phyloP scores from a whole-genome alignment of 2,113 vertebrate species.

The Cebidichthys violaceus region DNA sequence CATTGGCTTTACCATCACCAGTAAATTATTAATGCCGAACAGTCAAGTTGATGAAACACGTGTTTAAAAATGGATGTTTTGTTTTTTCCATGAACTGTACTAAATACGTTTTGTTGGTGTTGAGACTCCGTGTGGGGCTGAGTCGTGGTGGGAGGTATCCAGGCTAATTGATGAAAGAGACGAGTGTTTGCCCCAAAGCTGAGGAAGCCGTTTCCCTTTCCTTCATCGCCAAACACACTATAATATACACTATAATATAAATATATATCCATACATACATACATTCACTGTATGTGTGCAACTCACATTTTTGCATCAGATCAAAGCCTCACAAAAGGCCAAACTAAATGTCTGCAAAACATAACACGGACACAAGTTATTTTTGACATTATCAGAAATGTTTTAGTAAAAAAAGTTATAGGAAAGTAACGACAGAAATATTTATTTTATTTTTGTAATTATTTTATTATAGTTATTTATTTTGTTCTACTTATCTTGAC shows the following conservation, averaged over 20 bases:
- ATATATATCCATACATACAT: no score
- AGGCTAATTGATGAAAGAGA: constrained; percentile 73
- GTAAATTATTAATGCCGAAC: constrained; percentile 77
- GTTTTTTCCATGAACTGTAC: constrained; percentile 69
- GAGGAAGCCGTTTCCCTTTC: constrained; percentile 66
- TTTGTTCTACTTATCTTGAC: background rate
- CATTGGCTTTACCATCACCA: constrained; percentile 47
- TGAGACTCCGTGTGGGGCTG: constrained; percentile 53
- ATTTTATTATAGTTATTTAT: background rate
- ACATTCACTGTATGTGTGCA: no score
- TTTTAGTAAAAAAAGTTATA: background rate
- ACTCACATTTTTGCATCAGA: constrained; percentile 46
- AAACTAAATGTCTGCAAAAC: background rate
- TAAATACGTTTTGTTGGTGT: constrained; percentile 58
- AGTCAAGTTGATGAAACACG: constrained; percentile 66
- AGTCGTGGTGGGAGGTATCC: constrained; percentile 78
- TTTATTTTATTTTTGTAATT: background rate
- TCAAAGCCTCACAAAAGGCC: constrained; percentile 59
- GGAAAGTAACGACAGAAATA: background rate
- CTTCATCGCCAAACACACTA: constrained; percentile 45
- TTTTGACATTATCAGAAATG: constrained; percentile 1
- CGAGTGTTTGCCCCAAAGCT: constrained; percentile 66
- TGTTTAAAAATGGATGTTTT: constrained; percentile 77
- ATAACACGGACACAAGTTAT: background rate
- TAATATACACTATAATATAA: no score